These are phyloP conservation scores for Cylas formicarius DNA, from an alignment of 1,140 invertebrate species.

Conservation along the genomic window DNA sequence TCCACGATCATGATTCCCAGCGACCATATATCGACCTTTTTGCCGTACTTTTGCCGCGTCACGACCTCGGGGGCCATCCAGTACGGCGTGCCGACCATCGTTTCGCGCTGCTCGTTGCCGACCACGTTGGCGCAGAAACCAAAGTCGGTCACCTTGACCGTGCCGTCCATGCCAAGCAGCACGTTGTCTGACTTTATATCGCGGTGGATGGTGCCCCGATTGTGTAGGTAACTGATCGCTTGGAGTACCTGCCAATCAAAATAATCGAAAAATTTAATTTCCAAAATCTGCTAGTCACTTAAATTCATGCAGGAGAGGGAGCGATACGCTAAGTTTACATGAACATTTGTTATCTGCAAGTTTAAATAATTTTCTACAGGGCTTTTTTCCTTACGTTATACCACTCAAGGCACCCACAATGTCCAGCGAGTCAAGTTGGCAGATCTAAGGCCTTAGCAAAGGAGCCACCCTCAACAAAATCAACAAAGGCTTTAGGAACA, in stretches of 20 bases:
- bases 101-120: slow-evolving; percentile 86
- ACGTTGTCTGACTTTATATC: slow-evolving; percentile 98
- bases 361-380: too few relatives aligned
- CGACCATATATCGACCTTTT: slow-evolving; percentile 95
- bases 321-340: too few relatives aligned
- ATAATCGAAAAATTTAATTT: too few relatives aligned
- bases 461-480: too few relatives aligned
- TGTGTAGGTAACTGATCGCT: slow-evolving; percentile 87
- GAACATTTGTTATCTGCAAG: too few relatives aligned
- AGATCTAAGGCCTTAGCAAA: too few relatives aligned
- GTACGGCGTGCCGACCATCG: slow-evolving; percentile 89
- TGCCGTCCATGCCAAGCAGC: slow-evolving; percentile 90
- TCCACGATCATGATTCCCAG: slow-evolving; percentile 97
- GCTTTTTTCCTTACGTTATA: too few relatives aligned
- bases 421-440: too few relatives aligned
- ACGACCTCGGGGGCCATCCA: slow-evolving; percentile 91
- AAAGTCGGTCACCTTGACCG: slow-evolving; percentile 96
- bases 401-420: too few relatives aligned
- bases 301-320: too few relatives aligned
- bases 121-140: slow-evolving; percentile 91
- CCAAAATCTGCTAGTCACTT: too few relatives aligned
- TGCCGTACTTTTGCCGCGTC: slow-evolving; percentile 74
- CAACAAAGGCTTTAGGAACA: too few relatives aligned
- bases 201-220: slow-evolving; percentile 82
- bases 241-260: slow-evolving; percentile 65